Percentiles rank a stretch among this genome's conserved stretches.
Evolutionary conservation across 2,797 vertebrate genomes (phyloP).

Genomic region (Orestias chungarensis): DNA sequence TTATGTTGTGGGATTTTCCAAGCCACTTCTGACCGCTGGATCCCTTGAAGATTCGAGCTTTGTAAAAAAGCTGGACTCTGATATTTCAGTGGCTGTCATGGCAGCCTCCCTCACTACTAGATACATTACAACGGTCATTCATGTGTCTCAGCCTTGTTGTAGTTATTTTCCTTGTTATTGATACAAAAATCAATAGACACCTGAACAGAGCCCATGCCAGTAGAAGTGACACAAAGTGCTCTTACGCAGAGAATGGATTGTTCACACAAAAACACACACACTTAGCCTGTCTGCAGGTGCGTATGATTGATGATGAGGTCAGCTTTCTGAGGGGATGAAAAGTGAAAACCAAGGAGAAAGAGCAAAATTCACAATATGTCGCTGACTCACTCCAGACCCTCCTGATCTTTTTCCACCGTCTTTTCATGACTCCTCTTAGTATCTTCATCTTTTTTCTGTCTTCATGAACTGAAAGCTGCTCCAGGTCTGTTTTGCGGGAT

Average conservation of each 20-base stretch:
- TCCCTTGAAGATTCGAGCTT: no score
- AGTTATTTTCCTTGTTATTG: no score
- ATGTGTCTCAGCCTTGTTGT: no score
- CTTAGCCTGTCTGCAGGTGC: not conserved
- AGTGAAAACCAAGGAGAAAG: not conserved
- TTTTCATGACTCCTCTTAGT: not conserved
- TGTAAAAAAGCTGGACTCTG: no score
- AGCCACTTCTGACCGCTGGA: no score
- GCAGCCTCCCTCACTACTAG: no score
- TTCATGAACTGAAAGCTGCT: not conserved
- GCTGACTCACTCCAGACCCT: no score
- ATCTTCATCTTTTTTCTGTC: constrained; percentile 2
- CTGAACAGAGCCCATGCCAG: not conserved
- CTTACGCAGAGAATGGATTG: not conserved
- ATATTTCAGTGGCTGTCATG: no score
- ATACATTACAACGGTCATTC: no score
- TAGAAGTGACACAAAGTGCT: not conserved
- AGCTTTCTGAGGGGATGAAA: not conserved
- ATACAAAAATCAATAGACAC: not conserved
- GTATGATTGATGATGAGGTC: not conserved
- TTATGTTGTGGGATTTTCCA: no score
- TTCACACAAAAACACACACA: not conserved
- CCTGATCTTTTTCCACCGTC: not conserved
- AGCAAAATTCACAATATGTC: not conserved
- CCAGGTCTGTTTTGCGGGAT: not conserved